These are phyloP conservation scores for Merluccius polli DNA, from an alignment of 2,797 vertebrate species.

Conservation along the genomic window DNA sequence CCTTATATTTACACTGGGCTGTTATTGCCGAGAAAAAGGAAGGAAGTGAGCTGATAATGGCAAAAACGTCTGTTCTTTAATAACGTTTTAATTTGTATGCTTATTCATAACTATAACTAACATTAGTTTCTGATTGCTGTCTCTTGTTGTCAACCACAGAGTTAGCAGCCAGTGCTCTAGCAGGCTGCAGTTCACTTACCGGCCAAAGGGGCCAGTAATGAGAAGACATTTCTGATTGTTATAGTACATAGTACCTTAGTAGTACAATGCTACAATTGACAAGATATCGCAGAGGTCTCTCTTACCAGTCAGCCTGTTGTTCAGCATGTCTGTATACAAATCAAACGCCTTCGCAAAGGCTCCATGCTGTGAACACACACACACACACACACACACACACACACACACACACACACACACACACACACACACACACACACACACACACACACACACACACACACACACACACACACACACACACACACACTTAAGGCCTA, in stretches of 20 bases:
- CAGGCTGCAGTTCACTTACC: not conserved
- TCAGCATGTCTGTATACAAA: slow-evolving; percentile 81
- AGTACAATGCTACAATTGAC: too few relatives aligned
- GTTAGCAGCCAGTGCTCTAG: not conserved
- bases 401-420: slow-evolving; percentile 1
- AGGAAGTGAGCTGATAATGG: not conserved
- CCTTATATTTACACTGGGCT: not conserved
- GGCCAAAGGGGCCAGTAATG: not conserved
- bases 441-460: not conserved
- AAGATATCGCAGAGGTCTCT: slow-evolving; percentile 29
- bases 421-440: not conserved
- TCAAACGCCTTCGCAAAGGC: slow-evolving; percentile 77
- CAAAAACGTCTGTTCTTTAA: not conserved
- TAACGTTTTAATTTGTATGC: too few relatives aligned
- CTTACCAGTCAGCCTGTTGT: slow-evolving; percentile 84
- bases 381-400: not conserved
- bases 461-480: not conserved
- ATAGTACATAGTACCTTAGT: too few relatives aligned
- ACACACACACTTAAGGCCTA: not conserved
- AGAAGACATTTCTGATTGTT: not conserved
- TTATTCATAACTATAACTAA: not conserved
- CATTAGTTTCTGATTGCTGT: not conserved
- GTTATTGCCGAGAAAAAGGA: not conserved
- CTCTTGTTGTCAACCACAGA: too few relatives aligned
- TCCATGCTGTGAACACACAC: slow-evolving; percentile 68